Evolutionary conservation across 2,888 invertebrate genomes (phyloP), one percentile per base, ranked within the genome.

Genomic region (Leptopilina drosophilae): DNA sequence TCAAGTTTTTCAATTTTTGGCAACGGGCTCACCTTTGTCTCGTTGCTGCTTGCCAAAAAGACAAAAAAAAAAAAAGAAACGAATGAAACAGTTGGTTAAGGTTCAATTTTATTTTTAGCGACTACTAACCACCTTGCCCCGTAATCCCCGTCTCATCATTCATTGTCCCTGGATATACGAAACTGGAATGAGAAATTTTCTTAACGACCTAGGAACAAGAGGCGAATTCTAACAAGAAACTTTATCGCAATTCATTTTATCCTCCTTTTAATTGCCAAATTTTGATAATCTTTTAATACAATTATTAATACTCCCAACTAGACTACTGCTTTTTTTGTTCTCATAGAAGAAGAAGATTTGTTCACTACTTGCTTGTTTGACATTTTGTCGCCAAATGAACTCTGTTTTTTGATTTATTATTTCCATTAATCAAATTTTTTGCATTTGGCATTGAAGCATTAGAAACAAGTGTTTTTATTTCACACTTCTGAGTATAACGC

Each of bases 1-100:
- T 73, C 53, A 73, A 73, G 56, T 73, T 73, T 69, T 73, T 73
- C 33, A 73, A 33, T 56, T 73, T 59, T 73, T 73, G 73, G 73
- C 73, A 73, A 73, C 53, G 53, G 26, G 20, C 49, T 69, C 67
- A 69, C 20, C 67, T 67, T 67, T 33, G 67, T 33, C n/a, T 56
- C 73, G 26, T 53, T 49, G 20, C 9, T n/a, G 14, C 14, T 26
- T 73, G 73, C 73, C 69, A 73, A 73, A 33, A 69, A 69, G 56
- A 69, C 49, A 49, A 20, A 12, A 69, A 67, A 49, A 20, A 12
- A 9, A 3, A 9, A 20, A 69, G 49, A 49, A 20, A 12, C 0
- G 4, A 9, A 33, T 5, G 33, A 46, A 46, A 46, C 46, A 46
- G 9, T 49, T 49, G 46, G 46, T 49, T 11, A 14, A 33, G 56